Percentiles rank a stretch among this genome's conserved stretches.
phyloP scores from a whole-genome alignment of 2,888 invertebrate species.

The Stramonita haemastoma region DNA sequence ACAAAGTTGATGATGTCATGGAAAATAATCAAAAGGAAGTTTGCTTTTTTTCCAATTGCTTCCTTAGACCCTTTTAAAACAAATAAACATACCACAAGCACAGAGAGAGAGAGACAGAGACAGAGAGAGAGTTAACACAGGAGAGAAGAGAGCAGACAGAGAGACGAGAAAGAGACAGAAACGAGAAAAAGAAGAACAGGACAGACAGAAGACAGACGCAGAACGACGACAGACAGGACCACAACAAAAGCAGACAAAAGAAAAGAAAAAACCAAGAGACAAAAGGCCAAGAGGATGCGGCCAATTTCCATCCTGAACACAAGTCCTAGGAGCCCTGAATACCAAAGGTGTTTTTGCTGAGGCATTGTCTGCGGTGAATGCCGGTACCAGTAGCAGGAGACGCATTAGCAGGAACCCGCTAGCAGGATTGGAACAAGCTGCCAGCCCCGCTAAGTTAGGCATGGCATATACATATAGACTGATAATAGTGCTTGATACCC shows the following conservation, averaged over 20 bases:
- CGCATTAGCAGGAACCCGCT: not conserved
- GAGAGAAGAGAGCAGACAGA: no score
- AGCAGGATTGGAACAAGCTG: conserved; percentile 6
- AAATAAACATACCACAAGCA: no score
- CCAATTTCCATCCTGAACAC: not conserved
- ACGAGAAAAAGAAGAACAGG: no score
- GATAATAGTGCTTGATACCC: not conserved
- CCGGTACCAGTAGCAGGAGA: not conserved
- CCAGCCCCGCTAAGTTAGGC: not conserved
- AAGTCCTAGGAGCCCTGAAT: not conserved
- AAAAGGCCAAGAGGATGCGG: not conserved
- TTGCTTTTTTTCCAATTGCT: no score
- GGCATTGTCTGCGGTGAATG: not conserved
- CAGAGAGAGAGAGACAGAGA: no score
- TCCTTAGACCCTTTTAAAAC: no score
- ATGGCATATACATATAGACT: not conserved
- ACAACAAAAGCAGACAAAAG: not conserved
- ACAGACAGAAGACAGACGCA: no score
- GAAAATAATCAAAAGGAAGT: no score
- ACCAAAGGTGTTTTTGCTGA: not conserved
- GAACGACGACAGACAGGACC: no score
- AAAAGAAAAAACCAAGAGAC: not conserved
- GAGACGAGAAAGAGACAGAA: no score
- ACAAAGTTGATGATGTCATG: no score
- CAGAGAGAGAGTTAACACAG: no score